Conservation (phyloP, 2,113 vertebrate genomes). For the Misgurnus anguillicaudatus region DNA sequence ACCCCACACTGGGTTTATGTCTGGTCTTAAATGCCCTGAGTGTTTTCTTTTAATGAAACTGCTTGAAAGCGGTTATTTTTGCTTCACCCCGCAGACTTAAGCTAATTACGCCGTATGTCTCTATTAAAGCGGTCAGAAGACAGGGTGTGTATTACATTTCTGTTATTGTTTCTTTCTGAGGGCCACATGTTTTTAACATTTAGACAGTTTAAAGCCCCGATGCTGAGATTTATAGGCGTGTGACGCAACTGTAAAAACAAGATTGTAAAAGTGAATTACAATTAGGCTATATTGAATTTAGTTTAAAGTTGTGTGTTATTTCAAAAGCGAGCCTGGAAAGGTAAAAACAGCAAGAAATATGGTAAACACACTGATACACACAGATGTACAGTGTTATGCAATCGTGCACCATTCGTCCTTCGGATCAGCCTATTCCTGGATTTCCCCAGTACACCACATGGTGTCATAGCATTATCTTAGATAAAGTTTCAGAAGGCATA, state of each 20-base stretch:
- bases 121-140: constrained; percentile 28
- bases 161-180: constrained; percentile 17
- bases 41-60: background rate
- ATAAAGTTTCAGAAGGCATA: constrained; percentile 36
- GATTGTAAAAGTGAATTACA: constrained; percentile 5
- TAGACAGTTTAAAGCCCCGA: constrained; percentile 26
- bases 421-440: constrained; percentile 59
- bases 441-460: constrained; percentile 49
- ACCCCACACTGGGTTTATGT: too few relatives aligned
- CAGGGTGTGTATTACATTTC: constrained; percentile 35
- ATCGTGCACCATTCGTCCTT: constrained; percentile 47
- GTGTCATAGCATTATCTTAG: constrained; percentile 40
- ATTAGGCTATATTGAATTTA: background rate
- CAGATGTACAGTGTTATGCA: constrained; percentile 53
- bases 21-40: too few relatives aligned
- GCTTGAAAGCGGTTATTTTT: constrained; percentile 10
- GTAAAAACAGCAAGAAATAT: too few relatives aligned
- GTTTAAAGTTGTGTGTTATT: background rate
- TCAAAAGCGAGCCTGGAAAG: too few relatives aligned
- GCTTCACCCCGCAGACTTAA: background rate
- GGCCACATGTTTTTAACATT: constrained; percentile 49
- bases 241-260: constrained; percentile 25
- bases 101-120: constrained; percentile 25
- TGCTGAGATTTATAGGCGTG: constrained; percentile 11
- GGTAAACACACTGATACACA: constrained; percentile 5